Evolutionary conservation across 2,888 invertebrate genomes (phyloP).

Genomic region (Rotaria socialis): DNA sequence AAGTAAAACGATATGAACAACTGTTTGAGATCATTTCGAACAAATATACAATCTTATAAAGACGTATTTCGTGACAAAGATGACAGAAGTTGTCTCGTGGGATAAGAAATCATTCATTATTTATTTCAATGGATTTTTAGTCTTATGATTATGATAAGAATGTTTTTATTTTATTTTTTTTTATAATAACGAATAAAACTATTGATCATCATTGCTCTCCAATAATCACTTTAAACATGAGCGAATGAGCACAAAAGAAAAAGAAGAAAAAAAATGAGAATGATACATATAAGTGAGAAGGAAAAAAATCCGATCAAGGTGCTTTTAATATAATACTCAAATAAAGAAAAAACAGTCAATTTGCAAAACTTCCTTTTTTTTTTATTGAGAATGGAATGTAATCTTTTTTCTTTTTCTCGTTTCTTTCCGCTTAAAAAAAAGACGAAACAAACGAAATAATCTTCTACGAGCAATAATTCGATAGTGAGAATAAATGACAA

Average conservation of each 20-base stretch:
- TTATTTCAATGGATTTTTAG: not conserved
- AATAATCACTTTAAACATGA: not conserved
- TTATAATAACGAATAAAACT: not conserved
- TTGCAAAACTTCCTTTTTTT: not conserved
- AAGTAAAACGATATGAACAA: too few species aligned
- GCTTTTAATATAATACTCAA: not conserved
- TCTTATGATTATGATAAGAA: not conserved
- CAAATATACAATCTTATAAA: too few species aligned
- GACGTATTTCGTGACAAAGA: too few species aligned
- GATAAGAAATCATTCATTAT: too few species aligned
- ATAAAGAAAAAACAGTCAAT: not conserved
- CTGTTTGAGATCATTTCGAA: too few species aligned
- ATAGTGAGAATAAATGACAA: conserved; percentile 6
- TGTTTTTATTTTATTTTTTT: not conserved
- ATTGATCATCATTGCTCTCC: conserved; percentile 16
- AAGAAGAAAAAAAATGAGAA: not conserved
- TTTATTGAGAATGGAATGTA: not conserved
- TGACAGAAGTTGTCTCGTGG: too few species aligned
- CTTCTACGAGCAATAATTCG: conserved; percentile 20
- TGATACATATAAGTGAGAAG: not conserved
- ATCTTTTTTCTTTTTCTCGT: not conserved
- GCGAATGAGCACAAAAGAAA: not conserved
- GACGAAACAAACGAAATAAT: too few species aligned
- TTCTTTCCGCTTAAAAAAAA: not conserved
- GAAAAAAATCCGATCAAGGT: not conserved